Conservation (phyloP, 2,797 vertebrate species). For the Menidia menidia region DNA sequence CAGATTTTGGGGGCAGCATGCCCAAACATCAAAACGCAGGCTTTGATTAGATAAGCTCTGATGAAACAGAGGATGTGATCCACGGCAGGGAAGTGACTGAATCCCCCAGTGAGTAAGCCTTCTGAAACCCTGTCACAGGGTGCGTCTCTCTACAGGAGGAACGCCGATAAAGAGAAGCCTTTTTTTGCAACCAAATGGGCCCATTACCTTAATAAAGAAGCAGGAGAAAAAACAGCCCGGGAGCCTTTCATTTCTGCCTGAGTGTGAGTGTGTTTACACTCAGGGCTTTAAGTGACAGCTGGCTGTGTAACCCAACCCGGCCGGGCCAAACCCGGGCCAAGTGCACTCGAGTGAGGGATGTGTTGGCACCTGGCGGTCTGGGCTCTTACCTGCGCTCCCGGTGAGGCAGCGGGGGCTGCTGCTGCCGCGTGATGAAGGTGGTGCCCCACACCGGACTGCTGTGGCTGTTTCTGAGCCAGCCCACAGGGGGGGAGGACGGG, state of each 20-base stretch:
- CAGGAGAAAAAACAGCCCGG: not conserved
- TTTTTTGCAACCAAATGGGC: conserved; percentile 1
- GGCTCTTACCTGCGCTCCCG: conserved; percentile 92
- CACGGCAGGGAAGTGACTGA: conserved; percentile 40
- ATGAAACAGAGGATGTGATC: conserved; percentile 55
- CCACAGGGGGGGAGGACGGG: conserved; percentile 86
- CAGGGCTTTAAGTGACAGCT: conserved; percentile 22
- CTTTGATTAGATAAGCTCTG: conserved; percentile 71
- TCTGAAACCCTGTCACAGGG: conserved; percentile 29
- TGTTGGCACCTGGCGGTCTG: not conserved
- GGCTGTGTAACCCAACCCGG: conserved; percentile 20
- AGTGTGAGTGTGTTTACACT: not conserved
- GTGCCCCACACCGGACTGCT: conserved; percentile 91
- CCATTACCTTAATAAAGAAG: not conserved
- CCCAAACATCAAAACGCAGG: conserved; percentile 66
- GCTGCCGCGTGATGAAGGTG: conserved; percentile 90
- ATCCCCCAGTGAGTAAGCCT: conserved; percentile 27
- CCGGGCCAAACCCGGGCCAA: not conserved
- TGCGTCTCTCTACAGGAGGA: conserved; percentile 22
- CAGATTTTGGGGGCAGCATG: conserved; percentile 68
- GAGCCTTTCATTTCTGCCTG: conserved; percentile 7
- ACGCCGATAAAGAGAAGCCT: not conserved
- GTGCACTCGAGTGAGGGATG: conserved; percentile 28
- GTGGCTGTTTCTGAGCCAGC: conserved; percentile 93
- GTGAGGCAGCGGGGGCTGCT: conserved; percentile 86